Base-by-base conservation (phyloP, 2,113 vertebrate species). In the Sapayoa aenigma region DNA sequence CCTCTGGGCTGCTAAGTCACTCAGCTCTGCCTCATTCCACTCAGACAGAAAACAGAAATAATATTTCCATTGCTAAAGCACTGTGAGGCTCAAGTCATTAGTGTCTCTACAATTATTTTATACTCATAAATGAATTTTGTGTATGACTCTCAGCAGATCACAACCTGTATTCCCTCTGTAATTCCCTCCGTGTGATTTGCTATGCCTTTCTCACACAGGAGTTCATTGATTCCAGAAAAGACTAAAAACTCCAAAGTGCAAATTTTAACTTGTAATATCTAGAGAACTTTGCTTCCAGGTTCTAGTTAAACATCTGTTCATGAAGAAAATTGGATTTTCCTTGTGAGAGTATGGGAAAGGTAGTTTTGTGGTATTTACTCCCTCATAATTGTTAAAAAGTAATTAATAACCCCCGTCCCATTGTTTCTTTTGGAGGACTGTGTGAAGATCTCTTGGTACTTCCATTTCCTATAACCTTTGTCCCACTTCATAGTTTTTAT, bases 381-480 rank as follows among this genome's bases (percentile, higher is more conserved):
- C 75, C 63, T 56, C 50, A 35, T 68, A 71, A 86, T 9, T 73
- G 50, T 86, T 91, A 39, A 58, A 83, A 92, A 94, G 46, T 8
- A 85, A 91, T 79, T 47, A 77, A 91, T 77, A 35, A 20, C 33
- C 15, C 28, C 53, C 31, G 35, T 14, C 41, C 75, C 56, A 89
- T 96, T 97, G 94, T 96, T 97, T 92, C 79, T 95, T 62, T 78
- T 81, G 85, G 88, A 96, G 65, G 83, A 66, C n/a, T 95, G 72
- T 76, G 75, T 75, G 94, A 96, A 72, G 89, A 95, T 95, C 90
- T 92, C 90, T 93, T 83, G 93, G 92, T 95, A 92, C 92, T 97
- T 94, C 93, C 90, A 96, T 92, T 97, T 97, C 96, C 96, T 97
- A 92, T 97, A 93, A 96, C 96, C 96, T 96, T 96, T 96, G 93